Base-by-base conservation (phyloP, 2,113 vertebrate genomes). In the Oreochromis tanganicae region DNA sequence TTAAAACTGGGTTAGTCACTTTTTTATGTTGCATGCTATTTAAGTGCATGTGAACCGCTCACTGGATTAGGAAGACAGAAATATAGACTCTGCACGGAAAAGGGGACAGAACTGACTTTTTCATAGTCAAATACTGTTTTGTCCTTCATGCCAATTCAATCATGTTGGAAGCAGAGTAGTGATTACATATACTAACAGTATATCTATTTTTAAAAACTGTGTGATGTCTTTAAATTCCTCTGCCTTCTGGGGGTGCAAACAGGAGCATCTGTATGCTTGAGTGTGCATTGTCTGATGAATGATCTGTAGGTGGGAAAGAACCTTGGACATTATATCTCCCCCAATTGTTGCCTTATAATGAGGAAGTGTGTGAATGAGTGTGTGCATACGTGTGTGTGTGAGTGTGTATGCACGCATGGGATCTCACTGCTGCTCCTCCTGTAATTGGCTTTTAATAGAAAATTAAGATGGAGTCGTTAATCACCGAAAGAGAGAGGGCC, bases 361-460 rank as follows among this genome's bases (percentile, higher is more conserved):
- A 91, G 89, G 34, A 86, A 83, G 54, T 6, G 71, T 84, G 87
- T 52, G 91, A 80, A 75, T 48, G 85, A 6, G 75, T 38, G 82
- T 81, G 11, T 48, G 68, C 68, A 2, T 66, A 2, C 34, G 6
- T 36, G 29, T 24, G 66, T 63, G 59, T 63, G 59, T 78, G 88
- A 86, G 88, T 82, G 85, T 80, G 84, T 61, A 54, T 29, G 41
- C 32, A 29, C 21, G 73, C 86, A 41, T 88, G 87, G 80, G 92
- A 94, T 93, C 92, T 92, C 89, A 57, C 85, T 29, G 89, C 92
- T 87, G 91, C 94, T 93, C 88, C 93, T 83, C 87, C 93, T 91
- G 93, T 95, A 96, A 97, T 97, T 95, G 95, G 95, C 94, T 96
- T 96, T 96, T 96, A 96, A 97, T 96, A 94, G 96, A 96, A 96